Evolutionary conservation across 1,140 invertebrate genomes (phyloP).

Genomic region (Tigriopus japonicus): DNA sequence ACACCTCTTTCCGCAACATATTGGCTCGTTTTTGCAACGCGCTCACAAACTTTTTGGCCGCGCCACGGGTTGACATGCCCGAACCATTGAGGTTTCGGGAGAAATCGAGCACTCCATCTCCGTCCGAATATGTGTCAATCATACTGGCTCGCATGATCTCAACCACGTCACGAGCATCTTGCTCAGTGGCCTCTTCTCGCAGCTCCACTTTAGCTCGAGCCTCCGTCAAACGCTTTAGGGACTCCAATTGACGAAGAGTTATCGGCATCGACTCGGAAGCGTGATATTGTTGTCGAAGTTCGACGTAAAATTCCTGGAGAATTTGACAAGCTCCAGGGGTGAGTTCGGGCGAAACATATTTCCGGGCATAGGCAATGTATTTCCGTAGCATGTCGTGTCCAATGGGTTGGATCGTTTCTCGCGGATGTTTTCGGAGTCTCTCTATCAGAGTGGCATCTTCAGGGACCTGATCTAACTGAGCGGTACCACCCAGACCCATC

Average conservation of each 20-base stretch:
- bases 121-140: constrained; percentile 49
- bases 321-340: constrained; percentile 42
- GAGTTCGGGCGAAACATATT: constrained; percentile 65
- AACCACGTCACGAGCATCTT: constrained; percentile 67
- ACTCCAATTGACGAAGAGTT: constrained; percentile 66
- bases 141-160: constrained; percentile 64
- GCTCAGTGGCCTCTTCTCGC: constrained; percentile 47
- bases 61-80: constrained; percentile 39
- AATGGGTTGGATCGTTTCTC: constrained; percentile 45
- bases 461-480: background rate
- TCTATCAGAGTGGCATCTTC: constrained; percentile 29
- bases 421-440: constrained; percentile 37
- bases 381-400: constrained; percentile 56
- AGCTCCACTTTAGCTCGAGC: constrained; percentile 68
- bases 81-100: constrained; percentile 46
- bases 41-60: constrained; percentile 51
- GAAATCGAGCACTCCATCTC: constrained; percentile 44
- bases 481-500: too few species aligned
- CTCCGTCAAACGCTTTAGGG: constrained; percentile 62
- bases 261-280: constrained; percentile 42
- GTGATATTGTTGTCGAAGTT: constrained; percentile 47
- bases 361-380: constrained; percentile 74
- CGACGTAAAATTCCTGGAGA: constrained; percentile 61
- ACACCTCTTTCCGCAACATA: constrained; percentile 42
- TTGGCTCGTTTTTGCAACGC: constrained; percentile 42